Evolutionary conservation across 2,113 vertebrate species (phyloP).

Genomic region (Heterotilapia buettikoferi): DNA sequence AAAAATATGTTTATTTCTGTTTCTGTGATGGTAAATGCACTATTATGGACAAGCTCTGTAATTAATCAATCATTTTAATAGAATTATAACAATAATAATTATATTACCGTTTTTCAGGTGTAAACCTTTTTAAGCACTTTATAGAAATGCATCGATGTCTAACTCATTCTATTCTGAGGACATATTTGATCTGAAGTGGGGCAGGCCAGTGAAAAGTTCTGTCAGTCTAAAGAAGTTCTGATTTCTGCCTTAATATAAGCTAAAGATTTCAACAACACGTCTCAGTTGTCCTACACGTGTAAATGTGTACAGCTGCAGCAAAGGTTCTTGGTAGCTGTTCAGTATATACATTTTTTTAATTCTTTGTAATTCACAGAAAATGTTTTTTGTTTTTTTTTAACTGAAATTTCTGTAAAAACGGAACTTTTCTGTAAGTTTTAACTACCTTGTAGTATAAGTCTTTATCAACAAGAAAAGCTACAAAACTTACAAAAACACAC

Average conservation of each 20-base stretch:
- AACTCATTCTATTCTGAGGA: accelerated
- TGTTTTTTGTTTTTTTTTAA: not conserved
- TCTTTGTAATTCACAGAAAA: not conserved
- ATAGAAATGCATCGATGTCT: not conserved
- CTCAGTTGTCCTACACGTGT: not conserved
- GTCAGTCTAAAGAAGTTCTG: not conserved
- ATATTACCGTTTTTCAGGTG: not conserved
- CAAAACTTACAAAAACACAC: not conserved
- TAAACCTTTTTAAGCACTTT: not conserved
- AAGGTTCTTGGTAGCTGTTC: not conserved
- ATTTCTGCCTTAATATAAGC: not conserved
- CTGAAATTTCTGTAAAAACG: not conserved
- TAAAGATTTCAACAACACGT: not conserved
- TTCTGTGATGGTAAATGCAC: not conserved
- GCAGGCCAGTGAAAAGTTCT: not conserved
- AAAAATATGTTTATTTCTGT: accelerated
- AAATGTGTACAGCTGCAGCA: not conserved
- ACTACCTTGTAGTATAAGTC: not conserved
- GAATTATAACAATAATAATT: not conserved
- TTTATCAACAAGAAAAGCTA: not conserved
- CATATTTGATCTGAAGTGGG: not conserved
- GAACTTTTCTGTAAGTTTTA: not conserved
- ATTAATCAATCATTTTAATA: not conserved
- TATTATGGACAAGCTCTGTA: not conserved
- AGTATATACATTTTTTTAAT: not conserved